These are phyloP conservation scores for Hirtodrosophila trivittata DNA, from an alignment of 2,888 invertebrate genomes.

Conservation along the genomic window DNA sequence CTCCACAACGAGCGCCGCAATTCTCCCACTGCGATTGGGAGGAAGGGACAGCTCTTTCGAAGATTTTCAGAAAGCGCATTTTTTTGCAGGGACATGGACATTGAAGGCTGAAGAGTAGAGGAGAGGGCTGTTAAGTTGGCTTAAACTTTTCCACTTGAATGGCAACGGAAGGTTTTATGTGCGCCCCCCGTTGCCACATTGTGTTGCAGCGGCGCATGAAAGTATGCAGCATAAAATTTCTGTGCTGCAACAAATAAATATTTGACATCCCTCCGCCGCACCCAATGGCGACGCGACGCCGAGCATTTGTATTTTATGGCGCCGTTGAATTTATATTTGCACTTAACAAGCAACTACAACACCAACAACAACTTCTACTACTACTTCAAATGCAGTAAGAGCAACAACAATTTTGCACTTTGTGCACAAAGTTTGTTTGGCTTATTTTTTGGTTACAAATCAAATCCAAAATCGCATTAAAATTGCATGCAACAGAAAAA, in stretches of 20 bases:
- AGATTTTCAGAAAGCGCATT: constrained; percentile 59
- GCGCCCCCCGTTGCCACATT: constrained; percentile 50
- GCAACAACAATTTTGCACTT: constrained; percentile 37
- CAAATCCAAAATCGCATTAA: constrained; percentile 77
- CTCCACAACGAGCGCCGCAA: neutral
- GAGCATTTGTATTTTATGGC: constrained; percentile 61
- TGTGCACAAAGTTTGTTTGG: constrained; percentile 63
- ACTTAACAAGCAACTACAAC: constrained; percentile 63
- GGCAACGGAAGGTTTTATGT: constrained; percentile 76
- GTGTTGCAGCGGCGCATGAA: constrained; percentile 71
- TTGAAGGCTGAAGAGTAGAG: constrained; percentile 11
- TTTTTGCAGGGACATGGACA: constrained; percentile 30
- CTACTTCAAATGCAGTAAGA: neutral
- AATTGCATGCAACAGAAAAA: constrained; percentile 68
- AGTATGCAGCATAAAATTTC: constrained; percentile 73
- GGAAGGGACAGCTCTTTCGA: constrained; percentile 18
- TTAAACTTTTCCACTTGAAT: constrained; percentile 79
- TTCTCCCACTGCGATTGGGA: no score
- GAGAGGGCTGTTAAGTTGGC: constrained; percentile 63
- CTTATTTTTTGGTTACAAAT: constrained; percentile 77
- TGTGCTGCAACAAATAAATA: constrained; percentile 73
- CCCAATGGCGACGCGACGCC: constrained; percentile 8
- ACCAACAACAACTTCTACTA: constrained; percentile 19
- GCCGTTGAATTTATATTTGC: constrained; percentile 74
- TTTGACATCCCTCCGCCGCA: constrained; percentile 48